Base-by-base conservation (phyloP, 2,113 vertebrate genomes). In the Haplotaxodon microlepis region DNA sequence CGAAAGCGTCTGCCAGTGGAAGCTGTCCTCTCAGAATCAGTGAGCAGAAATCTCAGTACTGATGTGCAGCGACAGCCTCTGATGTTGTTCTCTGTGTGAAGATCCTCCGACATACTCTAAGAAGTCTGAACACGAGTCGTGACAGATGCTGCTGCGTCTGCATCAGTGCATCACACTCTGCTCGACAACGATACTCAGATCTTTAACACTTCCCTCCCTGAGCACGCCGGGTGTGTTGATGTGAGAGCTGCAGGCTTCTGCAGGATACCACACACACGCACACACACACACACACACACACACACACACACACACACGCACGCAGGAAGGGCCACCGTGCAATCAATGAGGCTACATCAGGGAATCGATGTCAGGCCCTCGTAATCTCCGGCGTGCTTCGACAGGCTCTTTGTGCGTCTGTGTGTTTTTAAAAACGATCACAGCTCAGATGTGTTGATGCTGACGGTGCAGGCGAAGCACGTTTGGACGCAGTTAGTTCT, bases 301-400 rank as follows among this genome's bases (percentile, higher is more conserved):
- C 24, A 27, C 24, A 27, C 24, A 3, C 19, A 6, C n/a, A 5
- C 38, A 53, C 29, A 54, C 17, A 54, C 66, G 14, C 13, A 16
- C 0, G 24, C 4, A 76, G 21, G 21, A 79, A 66, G 38, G 19
- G 34, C 16, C 45, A 17, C 6, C 7, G 5, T 36, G 11, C 76
- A 11, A 89, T 89, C 82, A 78, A 82, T 92, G 34, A 45, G 17
- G 13, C 19, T 12, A 24, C 84, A 76, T 76, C 42, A 71, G 57
- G 19, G 21, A 53, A 83, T 90, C 71, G 4, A 85, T 87, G 29
- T 34, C 3, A 9, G 82, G 42, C 42, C 59, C 54, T 81, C 38
- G 82, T 59, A 24, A 76, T 82, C 88, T 45, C 71, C 19, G 47
- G 84, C 79, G 53, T 42, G 24, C 27, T 80, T 80, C 82, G 79